These are phyloP conservation scores for Aotus griseimembra DNA, from an alignment of 2,797 vertebrate species.

Conservation along the genomic window DNA sequence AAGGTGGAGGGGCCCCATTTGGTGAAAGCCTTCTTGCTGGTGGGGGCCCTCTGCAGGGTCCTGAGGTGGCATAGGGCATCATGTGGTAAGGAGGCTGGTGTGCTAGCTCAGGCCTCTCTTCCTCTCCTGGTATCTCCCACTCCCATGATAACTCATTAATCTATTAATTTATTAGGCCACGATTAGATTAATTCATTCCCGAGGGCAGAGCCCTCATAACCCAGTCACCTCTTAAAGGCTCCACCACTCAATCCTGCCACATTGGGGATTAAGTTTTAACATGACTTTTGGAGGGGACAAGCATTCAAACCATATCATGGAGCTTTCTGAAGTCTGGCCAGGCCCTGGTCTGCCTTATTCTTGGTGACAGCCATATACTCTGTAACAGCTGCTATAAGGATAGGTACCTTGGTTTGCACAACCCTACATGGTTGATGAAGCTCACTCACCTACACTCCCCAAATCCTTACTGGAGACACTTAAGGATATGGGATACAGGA, in stretches of 20 bases:
- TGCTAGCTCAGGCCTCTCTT: background rate
- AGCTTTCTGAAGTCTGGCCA: background rate
- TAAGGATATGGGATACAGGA: background rate
- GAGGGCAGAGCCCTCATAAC: background rate
- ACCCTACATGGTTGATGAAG: background rate
- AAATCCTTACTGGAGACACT: background rate
- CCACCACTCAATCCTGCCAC: background rate
- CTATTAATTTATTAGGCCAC: background rate
- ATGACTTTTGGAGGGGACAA: background rate
- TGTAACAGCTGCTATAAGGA: background rate
- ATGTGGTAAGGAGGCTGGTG: background rate
- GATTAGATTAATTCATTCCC: background rate
- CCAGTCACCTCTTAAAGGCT: background rate
- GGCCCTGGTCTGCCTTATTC: background rate
- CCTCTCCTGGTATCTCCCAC: background rate
- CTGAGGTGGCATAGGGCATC: background rate
- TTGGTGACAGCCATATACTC: background rate
- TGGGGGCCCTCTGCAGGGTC: background rate
- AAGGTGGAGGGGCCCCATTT: background rate
- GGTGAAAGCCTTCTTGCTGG: background rate
- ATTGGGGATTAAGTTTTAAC: background rate
- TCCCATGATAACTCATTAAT: background rate
- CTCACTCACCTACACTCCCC: accelerated
- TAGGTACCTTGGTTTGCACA: background rate
- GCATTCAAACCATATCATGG: background rate